Percentiles rank a stretch among this genome's conserved stretches.
Conservation (phyloP, 2,888 invertebrate species). For the Torymus aiolomorphi region DNA sequence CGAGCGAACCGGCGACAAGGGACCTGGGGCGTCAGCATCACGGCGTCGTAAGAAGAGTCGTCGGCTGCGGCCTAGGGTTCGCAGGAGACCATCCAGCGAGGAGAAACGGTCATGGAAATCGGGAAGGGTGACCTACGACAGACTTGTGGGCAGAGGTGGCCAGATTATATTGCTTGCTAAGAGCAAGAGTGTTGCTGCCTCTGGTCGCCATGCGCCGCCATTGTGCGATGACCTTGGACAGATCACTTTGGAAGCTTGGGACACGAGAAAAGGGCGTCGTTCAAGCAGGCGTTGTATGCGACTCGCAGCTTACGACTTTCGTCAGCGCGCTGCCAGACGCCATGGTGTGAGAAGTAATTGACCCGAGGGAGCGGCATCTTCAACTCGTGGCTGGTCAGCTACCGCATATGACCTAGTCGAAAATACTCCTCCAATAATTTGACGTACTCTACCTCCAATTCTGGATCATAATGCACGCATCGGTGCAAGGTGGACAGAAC, state of each 20-base stretch:
- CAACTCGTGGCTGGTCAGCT: background rate
- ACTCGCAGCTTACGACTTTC: slow-evolving; percentile 34
- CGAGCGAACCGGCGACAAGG: too few species aligned
- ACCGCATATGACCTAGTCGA: background rate
- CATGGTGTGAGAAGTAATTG: background rate
- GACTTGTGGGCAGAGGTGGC: too few species aligned
- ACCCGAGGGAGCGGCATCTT: background rate
- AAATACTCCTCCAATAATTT: background rate
- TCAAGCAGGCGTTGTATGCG: background rate
- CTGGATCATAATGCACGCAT: too few species aligned
- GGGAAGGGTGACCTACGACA: too few species aligned
- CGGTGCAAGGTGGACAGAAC: too few species aligned
- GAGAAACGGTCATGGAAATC: too few species aligned
- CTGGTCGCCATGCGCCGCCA: slow-evolving; percentile 6
- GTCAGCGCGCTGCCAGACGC: background rate
- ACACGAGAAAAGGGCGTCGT: background rate
- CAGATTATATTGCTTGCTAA: too few species aligned
- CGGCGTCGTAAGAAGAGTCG: too few species aligned
- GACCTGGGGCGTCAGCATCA: too few species aligned
- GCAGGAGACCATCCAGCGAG: too few species aligned
- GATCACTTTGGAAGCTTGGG: slow-evolving; percentile 2
- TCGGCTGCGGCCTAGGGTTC: too few species aligned
- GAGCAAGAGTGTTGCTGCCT: background rate
- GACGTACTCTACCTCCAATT: too few species aligned
- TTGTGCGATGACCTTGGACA: background rate